Percentiles rank a stretch among this genome's conserved stretches.
These are phyloP conservation scores for Barnardius zonarius DNA, from an alignment of 2,113 vertebrate genomes.

Conservation along the genomic window DNA sequence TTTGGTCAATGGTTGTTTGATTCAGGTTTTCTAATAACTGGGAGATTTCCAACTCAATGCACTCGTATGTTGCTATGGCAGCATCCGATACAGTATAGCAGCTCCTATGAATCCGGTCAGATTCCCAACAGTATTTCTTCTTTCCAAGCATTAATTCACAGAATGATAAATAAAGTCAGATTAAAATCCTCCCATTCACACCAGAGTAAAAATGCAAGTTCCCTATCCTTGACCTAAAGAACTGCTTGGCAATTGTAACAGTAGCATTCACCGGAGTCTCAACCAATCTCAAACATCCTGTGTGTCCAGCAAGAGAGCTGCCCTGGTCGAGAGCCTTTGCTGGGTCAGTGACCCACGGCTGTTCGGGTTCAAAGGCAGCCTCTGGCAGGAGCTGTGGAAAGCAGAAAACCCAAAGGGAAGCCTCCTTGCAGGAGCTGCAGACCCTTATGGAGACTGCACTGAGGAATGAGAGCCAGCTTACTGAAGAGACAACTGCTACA, in stretches of 20 bases:
- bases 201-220: neutral
- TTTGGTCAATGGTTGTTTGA: neutral
- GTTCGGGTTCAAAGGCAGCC: neutral
- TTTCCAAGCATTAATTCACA: neutral
- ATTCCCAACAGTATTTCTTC: neutral
- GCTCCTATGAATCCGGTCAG: neutral
- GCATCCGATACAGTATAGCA: neutral
- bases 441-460: accelerated
- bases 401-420: neutral
- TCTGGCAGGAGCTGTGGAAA: neutral
- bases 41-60: neutral
- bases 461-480: neutral
- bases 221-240: neutral
- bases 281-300: neutral
- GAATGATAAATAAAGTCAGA: neutral
- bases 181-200: neutral
- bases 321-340: neutral
- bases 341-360: neutral
- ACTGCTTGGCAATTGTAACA: neutral
- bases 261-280: neutral
- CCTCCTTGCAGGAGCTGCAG: neutral
- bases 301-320: neutral
- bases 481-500: neutral
- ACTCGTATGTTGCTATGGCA: conserved; percentile 52
- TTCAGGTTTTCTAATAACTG: conserved; percentile 26